Percentiles rank a stretch among this genome's conserved stretches.
Conservation (phyloP, 2,797 vertebrate species). For the Pseudochirops cupreus region DNA sequence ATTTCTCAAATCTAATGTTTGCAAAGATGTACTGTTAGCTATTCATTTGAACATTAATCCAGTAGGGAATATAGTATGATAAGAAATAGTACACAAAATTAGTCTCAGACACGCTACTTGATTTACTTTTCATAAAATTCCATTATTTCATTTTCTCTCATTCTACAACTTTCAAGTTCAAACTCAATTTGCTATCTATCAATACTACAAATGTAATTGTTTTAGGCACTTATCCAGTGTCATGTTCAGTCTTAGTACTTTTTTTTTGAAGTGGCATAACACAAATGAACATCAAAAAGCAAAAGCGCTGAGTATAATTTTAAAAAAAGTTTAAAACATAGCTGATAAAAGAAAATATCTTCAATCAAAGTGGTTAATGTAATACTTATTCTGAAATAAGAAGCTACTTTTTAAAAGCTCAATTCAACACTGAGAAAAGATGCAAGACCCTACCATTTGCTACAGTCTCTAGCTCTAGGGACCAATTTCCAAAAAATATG, state of each 20-base stretch:
- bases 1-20: background rate
- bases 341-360: background rate
- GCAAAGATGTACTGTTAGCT: background rate
- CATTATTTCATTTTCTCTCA: conserved; percentile 37
- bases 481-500: background rate
- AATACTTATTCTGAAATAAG: background rate
- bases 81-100: conserved; percentile 51
- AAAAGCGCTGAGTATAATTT: background rate
- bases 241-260: conserved; percentile 29
- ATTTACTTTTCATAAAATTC: conserved; percentile 1
- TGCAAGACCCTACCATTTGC: background rate
- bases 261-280: conserved; percentile 31
- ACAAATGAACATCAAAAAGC: background rate
- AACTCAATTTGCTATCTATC: background rate
- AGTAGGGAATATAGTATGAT: background rate
- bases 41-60: background rate
- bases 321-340: background rate
- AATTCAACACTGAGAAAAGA: background rate
- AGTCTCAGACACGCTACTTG: background rate
- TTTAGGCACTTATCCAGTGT: conserved; percentile 7
- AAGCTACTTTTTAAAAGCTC: background rate
- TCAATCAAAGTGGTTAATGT: background rate
- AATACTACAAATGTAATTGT: conserved; percentile 26
- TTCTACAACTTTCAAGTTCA: conserved; percentile 51
- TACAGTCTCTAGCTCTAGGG: background rate